Conservation (phyloP, 2,113 vertebrate species). For the Melanotaenia duboulayi region DNA sequence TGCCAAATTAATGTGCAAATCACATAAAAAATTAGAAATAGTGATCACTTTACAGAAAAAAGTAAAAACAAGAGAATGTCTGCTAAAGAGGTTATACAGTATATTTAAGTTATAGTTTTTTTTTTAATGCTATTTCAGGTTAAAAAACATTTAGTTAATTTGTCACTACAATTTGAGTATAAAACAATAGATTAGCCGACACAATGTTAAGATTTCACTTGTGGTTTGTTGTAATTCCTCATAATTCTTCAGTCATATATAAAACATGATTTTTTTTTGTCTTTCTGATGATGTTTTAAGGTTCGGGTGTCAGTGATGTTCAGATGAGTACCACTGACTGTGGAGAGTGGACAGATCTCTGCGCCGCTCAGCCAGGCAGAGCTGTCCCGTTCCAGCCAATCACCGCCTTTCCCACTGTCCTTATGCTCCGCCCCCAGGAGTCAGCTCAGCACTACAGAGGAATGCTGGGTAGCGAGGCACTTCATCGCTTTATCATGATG, state of each 20-base stretch:
- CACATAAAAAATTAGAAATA: no score
- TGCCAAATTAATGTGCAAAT: no score
- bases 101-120: no score
- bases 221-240: background rate
- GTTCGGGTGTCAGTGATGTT: slow-evolving; percentile 68
- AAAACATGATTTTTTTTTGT: background rate
- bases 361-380: slow-evolving; percentile 79
- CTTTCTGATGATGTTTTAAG: slow-evolving; percentile 20
- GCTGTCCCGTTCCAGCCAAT: slow-evolving; percentile 79
- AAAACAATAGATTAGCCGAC: no score
- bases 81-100: no score
- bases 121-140: no score
- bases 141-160: no score
- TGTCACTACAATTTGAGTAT: no score
- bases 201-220: no score
- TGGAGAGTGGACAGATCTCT: slow-evolving; percentile 90
- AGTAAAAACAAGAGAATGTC: no score
- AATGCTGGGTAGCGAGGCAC: slow-evolving; percentile 86
- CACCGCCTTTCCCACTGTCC: slow-evolving; percentile 86
- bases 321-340: slow-evolving; percentile 87
- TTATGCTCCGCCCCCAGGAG: slow-evolving; percentile 80
- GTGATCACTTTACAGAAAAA: no score
- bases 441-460: slow-evolving; percentile 80
- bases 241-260: no score
- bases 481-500: slow-evolving; percentile 89